Percentiles rank a stretch among this genome's conserved stretches.
phyloP scores from a whole-genome alignment of 35 echinoderm and acorn worm species.

The Acanthaster planci region DNA sequence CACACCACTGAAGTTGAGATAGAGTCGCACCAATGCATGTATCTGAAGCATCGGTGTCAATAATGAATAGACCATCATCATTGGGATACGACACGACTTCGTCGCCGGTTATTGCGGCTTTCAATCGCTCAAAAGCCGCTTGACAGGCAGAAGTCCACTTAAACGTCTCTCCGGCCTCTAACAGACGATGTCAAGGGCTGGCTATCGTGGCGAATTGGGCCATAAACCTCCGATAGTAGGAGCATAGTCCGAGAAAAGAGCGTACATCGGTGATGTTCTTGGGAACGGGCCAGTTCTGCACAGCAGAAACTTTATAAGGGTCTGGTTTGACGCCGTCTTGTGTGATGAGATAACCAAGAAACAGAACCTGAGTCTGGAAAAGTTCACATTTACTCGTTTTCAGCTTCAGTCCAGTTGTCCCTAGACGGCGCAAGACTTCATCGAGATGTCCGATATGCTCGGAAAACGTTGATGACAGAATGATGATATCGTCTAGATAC shows the following conservation, averaged over 20 bases:
- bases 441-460: constrained; percentile 38
- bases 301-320: constrained; percentile 35
- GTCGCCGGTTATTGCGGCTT: not conserved
- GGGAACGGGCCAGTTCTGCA: constrained; percentile 40
- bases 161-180: constrained; percentile 39
- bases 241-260: constrained; percentile 52
- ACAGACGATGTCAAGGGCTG: constrained; percentile 36
- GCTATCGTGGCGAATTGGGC: constrained; percentile 34
- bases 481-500: constrained; percentile 62
- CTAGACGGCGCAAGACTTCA: constrained; percentile 17
- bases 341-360: constrained; percentile 17
- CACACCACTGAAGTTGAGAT: constrained; percentile 57
- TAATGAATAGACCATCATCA: too few species aligned
- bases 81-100: too few species aligned
- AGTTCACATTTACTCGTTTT: constrained; percentile 45
- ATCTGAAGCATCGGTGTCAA: too few species aligned
- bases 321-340: constrained; percentile 31
- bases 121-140: constrained; percentile 45
- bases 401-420: constrained; percentile 29
- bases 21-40: constrained; percentile 42
- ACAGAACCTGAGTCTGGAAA: constrained; percentile 15
- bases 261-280: constrained; percentile 38
- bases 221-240: constrained; percentile 62
- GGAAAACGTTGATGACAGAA: constrained; percentile 28
- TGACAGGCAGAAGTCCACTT: constrained; percentile 39